Conservation (phyloP, 2,888 invertebrate species). For the Cheilosia pagana region DNA sequence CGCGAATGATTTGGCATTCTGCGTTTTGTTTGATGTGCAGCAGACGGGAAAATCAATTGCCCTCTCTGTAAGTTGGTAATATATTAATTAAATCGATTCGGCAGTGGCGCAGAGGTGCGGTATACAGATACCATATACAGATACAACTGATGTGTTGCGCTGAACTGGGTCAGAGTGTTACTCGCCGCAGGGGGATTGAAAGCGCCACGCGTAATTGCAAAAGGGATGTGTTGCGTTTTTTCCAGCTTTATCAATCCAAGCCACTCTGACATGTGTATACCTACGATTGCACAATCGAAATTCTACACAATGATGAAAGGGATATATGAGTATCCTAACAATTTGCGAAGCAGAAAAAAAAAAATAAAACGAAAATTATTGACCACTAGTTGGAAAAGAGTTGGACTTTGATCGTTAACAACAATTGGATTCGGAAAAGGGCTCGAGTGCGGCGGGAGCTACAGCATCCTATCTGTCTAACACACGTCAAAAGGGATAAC, state of each 20-base stretch:
- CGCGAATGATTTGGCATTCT: constrained; percentile 26
- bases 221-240: neutral
- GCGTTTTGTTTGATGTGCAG: constrained; percentile 67
- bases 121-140: constrained; percentile 2
- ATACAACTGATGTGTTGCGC: neutral
- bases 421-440: constrained; percentile 52
- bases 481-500: constrained; percentile 54
- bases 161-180: constrained; percentile 25
- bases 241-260: neutral
- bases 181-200: neutral
- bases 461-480: constrained; percentile 22
- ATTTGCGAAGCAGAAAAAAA: neutral
- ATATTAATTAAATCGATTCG: constrained; percentile 59
- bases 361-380: neutral
- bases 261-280: neutral
- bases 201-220: constrained; percentile 2
- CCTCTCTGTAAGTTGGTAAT: constrained; percentile 29
- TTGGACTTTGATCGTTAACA: constrained; percentile 56
- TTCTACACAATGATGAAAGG: neutral
- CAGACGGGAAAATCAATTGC: constrained; percentile 66
- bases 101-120: neutral
- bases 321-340: neutral
- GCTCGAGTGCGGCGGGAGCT: neutral
- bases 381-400: constrained; percentile 13
- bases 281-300: constrained; percentile 7